Percentiles rank a stretch among this genome's conserved stretches.
phyloP scores from a whole-genome alignment of 2,113 vertebrate species.

The Hemiscyllium ocellatum region DNA sequence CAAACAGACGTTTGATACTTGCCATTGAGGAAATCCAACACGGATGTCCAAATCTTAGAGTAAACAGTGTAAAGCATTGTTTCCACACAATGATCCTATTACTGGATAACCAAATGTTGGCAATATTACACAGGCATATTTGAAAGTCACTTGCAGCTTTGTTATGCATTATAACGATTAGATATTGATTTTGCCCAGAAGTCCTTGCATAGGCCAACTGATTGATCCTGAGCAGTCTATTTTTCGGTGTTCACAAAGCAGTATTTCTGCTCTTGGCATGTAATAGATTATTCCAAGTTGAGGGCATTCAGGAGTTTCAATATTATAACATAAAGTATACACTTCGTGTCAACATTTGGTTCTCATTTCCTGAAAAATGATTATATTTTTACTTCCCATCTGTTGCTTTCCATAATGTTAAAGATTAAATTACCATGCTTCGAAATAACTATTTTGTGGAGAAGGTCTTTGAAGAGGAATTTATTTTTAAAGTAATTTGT shows the following conservation, averaged over 20 bases:
- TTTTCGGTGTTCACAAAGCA: not conserved
- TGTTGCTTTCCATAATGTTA: slow-evolving; percentile 21
- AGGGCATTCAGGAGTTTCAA: not conserved
- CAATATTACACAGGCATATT: not conserved
- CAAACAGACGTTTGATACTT: slow-evolving; percentile 45
- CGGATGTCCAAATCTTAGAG: not conserved
- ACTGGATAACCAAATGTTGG: not conserved
- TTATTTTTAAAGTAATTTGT: not conserved
- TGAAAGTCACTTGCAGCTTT: not conserved
- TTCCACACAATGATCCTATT: not conserved
- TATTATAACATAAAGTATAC: not conserved
- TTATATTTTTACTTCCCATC: not conserved
- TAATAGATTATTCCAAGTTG: not conserved
- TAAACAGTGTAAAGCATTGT: not conserved
- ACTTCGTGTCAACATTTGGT: slow-evolving; percentile 19
- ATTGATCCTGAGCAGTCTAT: not conserved
- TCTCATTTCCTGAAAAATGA: not conserved
- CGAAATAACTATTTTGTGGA: not conserved
- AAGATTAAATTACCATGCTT: not conserved
- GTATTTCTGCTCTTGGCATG: not conserved
- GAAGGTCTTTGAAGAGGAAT: not conserved
- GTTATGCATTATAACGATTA: not conserved
- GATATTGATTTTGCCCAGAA: not conserved
- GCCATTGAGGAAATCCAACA: slow-evolving; percentile 50
- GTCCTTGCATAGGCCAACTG: not conserved